Conservation (phyloP, 2,797 vertebrate genomes). For the Sebastes oblongus region DNA sequence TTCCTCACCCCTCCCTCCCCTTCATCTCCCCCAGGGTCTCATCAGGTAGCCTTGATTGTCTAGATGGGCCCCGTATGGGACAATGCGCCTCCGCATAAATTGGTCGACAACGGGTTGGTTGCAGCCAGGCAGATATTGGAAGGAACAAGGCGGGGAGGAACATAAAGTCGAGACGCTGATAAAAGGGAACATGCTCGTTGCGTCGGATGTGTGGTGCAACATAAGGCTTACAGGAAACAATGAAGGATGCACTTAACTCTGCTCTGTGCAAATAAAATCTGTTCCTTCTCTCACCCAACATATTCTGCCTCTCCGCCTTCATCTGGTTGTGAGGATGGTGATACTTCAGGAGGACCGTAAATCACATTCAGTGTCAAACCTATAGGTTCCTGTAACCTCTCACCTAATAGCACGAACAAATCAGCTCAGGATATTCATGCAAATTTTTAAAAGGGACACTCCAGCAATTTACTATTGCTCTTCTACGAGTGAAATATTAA, state of each 20-base stretch:
- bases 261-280: slow-evolving; percentile 62
- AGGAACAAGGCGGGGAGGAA: slow-evolving; percentile 47
- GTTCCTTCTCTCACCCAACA: slow-evolving; percentile 35
- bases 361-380: slow-evolving; percentile 37
- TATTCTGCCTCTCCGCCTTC: slow-evolving; percentile 33
- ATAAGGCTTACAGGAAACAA: slow-evolving; percentile 56
- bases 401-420: slow-evolving; percentile 12
- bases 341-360: slow-evolving; percentile 27
- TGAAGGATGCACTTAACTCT: slow-evolving; percentile 52
- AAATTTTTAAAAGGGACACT: background rate
- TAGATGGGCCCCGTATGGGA: slow-evolving; percentile 64
- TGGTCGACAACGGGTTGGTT: slow-evolving; percentile 52
- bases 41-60: slow-evolving; percentile 75
- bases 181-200: slow-evolving; percentile 39
- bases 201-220: slow-evolving; percentile 38
- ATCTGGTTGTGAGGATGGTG: slow-evolving; percentile 33
- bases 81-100: slow-evolving; percentile 63
- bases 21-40: slow-evolving; percentile 67
- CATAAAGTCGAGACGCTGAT: slow-evolving; percentile 47
- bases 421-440: slow-evolving; percentile 6
- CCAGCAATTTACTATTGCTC: background rate
- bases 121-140: slow-evolving; percentile 51
- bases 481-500: background rate
- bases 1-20: slow-evolving; percentile 30
- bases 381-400: slow-evolving; percentile 3